phyloP scores from a whole-genome alignment of 2,888 invertebrate species.

The Stenolophus ochropezus region DNA sequence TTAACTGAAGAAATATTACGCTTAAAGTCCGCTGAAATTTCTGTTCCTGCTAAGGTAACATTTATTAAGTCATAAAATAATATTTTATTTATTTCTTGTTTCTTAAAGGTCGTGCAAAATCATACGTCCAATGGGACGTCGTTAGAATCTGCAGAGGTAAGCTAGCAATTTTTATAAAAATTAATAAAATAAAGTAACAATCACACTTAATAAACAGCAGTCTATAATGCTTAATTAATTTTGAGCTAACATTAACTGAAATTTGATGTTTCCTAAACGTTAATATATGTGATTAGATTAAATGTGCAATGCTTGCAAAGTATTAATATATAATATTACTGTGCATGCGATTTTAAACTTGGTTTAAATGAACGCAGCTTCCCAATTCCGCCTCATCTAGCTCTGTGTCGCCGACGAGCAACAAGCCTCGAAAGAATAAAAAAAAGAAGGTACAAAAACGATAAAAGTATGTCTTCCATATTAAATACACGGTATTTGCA shows the following conservation, averaged over 20 bases:
- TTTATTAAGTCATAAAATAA: not conserved
- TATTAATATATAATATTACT: conserved; percentile 12
- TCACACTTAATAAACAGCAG: conserved; percentile 15
- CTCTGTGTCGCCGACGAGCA: conserved; percentile 48
- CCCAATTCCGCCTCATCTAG: conserved; percentile 53
- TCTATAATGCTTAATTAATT: conserved; percentile 19
- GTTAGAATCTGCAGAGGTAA: conserved; percentile 47
- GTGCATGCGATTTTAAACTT: conserved; percentile 36
- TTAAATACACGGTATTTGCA: conserved; percentile 7
- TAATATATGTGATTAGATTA: conserved; percentile 19
- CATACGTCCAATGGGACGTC: conserved; percentile 54
- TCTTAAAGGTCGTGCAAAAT: conserved; percentile 26
- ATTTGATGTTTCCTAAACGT: conserved; percentile 7
- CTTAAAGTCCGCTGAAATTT: conserved; percentile 9
- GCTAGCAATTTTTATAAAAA: not conserved
- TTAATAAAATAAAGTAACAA: too few species aligned
- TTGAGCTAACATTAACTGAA: not conserved
- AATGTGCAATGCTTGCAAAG: conserved; percentile 25
- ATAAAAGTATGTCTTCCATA: conserved; percentile 28
- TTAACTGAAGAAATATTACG: conserved; percentile 58
- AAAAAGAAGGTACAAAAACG: conserved; percentile 57
- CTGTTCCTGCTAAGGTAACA: conserved; percentile 45
- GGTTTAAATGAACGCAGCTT: conserved; percentile 47
- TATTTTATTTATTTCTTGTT: not conserved
- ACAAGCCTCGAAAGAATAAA: conserved; percentile 56